These are phyloP conservation scores for Anastatus disparis DNA, from an alignment of 1,140 invertebrate genomes.

Conservation along the genomic window DNA sequence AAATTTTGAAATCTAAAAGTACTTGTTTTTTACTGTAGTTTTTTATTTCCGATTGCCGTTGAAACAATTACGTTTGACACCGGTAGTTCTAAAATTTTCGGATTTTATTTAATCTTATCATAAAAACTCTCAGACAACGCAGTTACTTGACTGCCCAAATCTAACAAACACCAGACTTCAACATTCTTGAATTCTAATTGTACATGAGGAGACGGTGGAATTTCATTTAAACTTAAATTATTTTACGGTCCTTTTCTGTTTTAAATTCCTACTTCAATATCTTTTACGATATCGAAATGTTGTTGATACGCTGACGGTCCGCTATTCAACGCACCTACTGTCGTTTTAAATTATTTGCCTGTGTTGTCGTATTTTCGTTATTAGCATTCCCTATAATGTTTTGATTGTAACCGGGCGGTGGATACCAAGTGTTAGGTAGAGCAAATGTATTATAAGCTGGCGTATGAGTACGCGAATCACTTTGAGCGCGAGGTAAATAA, in stretches of 20 bases:
- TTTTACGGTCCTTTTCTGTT: neutral
- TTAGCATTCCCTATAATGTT: too few species aligned
- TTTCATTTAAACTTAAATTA: neutral
- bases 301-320: neutral
- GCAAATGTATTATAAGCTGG: neutral
- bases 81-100: neutral
- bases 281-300: neutral
- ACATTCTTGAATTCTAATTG: neutral
- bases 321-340: neutral
- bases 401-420: neutral
- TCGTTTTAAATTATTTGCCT: neutral
- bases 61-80: neutral
- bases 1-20: neutral
- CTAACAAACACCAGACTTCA: neutral
- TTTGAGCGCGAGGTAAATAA: too few species aligned
- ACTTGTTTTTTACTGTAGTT: neutral
- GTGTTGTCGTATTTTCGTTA: too few species aligned
- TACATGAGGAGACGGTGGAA: neutral
- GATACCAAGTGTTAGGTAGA: too few species aligned
- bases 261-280: neutral
- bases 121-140: neutral
- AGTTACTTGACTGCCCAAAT: neutral
- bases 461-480: too few species aligned
- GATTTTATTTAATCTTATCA: neutral
- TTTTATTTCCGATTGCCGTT: neutral